phyloP scores from a whole-genome alignment of 2,113 vertebrate species.

The Embiotoca jacksoni region DNA sequence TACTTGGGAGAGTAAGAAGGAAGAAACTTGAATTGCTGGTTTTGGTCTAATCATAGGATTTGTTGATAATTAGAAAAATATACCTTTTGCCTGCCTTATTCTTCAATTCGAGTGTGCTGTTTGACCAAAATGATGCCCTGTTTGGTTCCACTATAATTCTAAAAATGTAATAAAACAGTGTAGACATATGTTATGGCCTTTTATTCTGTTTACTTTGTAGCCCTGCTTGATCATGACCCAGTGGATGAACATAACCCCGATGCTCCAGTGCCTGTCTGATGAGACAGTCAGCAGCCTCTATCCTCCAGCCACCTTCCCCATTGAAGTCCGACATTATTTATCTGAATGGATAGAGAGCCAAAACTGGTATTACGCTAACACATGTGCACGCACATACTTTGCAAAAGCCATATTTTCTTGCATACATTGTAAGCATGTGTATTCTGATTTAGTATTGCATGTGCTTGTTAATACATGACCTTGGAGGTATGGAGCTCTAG shows the following conservation, averaged over 20 bases:
- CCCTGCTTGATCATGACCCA: conserved; percentile 79
- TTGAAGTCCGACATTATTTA: conserved; percentile 82
- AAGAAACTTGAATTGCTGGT: too few relatives aligned
- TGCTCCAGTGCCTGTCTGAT: conserved; percentile 69
- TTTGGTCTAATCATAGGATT: too few relatives aligned
- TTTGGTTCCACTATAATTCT: too few relatives aligned
- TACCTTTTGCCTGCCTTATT: too few relatives aligned
- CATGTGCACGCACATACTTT: background rate
- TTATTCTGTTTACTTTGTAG: conserved; percentile 44
- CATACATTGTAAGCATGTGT: background rate
- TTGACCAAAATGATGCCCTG: too few relatives aligned
- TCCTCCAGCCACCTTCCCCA: conserved; percentile 76
- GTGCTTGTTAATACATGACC: too few relatives aligned
- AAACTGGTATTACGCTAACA: conserved; percentile 75
- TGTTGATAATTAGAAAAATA: too few relatives aligned
- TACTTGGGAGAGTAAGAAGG: too few relatives aligned
- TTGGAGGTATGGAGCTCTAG: background rate
- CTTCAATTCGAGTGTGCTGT: too few relatives aligned
- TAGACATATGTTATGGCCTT: background rate
- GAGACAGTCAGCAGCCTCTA: conserved; percentile 78
- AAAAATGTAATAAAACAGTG: too few relatives aligned
- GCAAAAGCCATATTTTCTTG: background rate
- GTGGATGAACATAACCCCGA: conserved; percentile 80
- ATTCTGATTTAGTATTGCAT: background rate
- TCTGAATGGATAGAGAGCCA: conserved; percentile 84